Conservation (phyloP, 2,888 invertebrate species). For the Caenorhabditis imperialis region DNA sequence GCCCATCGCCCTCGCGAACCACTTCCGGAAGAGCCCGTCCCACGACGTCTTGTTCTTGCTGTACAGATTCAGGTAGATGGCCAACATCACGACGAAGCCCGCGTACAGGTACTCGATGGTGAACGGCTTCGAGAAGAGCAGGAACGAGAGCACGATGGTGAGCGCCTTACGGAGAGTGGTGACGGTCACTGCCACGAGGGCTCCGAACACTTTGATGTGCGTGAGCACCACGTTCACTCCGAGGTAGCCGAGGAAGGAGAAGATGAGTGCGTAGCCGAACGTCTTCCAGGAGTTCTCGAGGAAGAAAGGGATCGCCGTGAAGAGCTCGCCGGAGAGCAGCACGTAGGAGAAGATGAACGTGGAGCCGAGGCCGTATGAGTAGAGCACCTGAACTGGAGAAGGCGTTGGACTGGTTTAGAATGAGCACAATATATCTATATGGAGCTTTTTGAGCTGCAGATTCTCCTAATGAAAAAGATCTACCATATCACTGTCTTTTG, state of each 20-base stretch:
- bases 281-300: conserved; percentile 83
- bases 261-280: conserved; percentile 89
- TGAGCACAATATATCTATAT: too few relatives aligned
- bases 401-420: too few relatives aligned
- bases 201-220: conserved; percentile 89
- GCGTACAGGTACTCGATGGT: conserved; percentile 94
- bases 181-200: conserved; percentile 89
- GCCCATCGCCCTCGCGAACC: conserved; percentile 37
- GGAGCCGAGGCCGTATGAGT: conserved; percentile 91
- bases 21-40: conserved; percentile 37
- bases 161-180: conserved; percentile 83
- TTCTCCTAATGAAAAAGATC: too few relatives aligned
- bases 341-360: conserved; percentile 87
- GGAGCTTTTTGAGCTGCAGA: too few relatives aligned
- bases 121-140: conserved; percentile 94
- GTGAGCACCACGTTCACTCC: conserved; percentile 94
- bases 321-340: conserved; percentile 85
- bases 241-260: conserved; percentile 91
- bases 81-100: conserved; percentile 88
- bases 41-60: conserved; percentile 66
- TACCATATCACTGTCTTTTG: too few relatives aligned
- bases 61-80: conserved; percentile 93
- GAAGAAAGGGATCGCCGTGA: conserved; percentile 86
- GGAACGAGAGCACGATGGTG: conserved; percentile 91
- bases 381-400: conserved; percentile 85